These are phyloP conservation scores for Thermophis baileyi DNA, from an alignment of 2,113 vertebrate genomes.

Conservation along the genomic window DNA sequence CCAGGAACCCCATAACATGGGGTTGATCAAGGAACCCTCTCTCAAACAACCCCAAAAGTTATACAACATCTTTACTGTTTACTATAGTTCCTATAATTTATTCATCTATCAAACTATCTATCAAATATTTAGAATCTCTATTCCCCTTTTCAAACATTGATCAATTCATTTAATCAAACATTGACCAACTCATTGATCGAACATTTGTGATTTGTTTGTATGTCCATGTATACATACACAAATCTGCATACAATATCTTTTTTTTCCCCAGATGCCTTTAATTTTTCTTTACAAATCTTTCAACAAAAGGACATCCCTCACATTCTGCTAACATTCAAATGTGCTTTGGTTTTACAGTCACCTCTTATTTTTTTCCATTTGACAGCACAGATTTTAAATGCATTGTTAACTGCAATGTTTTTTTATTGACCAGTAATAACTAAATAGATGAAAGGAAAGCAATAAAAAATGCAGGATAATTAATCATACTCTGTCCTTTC, in stretches of 20 bases:
- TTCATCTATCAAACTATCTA: not conserved
- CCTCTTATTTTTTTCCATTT: not conserved
- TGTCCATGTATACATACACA: not conserved
- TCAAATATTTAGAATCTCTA: conserved; percentile 9
- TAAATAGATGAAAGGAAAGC: conserved; percentile 11
- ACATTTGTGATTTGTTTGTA: not conserved
- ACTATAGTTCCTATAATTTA: not conserved
- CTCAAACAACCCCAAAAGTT: not conserved
- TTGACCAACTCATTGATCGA: not conserved
- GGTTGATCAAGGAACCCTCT: not conserved
- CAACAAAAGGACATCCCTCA: conserved; percentile 21
- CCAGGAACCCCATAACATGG: not conserved
- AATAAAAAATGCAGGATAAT: conserved; percentile 1
- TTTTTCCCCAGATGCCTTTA: not conserved
- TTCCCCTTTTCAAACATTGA: not conserved
- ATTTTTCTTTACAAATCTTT: conserved; percentile 29
- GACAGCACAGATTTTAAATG: conserved; percentile 14
- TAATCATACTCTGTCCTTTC: not conserved
- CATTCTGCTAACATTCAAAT: conserved; percentile 35
- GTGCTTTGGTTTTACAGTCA: conserved; percentile 33
- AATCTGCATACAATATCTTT: not conserved
- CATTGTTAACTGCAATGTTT: conserved; percentile 11
- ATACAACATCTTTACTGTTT: not conserved
- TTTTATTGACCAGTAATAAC: conserved; percentile 8
- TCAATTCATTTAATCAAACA: not conserved